These are phyloP conservation scores for Hypomecis punctinalis DNA, from an alignment of 2,888 invertebrate genomes.

Conservation along the genomic window DNA sequence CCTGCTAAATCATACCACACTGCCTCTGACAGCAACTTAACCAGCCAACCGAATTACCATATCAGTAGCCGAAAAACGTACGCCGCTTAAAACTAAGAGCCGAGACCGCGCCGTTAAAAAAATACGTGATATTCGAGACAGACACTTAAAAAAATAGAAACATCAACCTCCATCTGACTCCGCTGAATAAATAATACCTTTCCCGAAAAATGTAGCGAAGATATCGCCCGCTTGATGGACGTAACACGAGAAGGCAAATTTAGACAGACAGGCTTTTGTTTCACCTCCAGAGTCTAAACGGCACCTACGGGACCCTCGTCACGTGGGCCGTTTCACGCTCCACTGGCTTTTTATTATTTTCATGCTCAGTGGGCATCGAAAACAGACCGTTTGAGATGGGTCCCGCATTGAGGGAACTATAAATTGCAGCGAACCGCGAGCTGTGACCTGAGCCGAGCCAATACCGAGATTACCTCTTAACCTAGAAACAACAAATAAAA, in stretches of 20 bases:
- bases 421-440: conserved; percentile 31
- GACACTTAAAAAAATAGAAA: conserved; percentile 18
- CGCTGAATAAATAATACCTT: conserved; percentile 33
- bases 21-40: conserved; percentile 3
- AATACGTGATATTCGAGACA: conserved; percentile 17
- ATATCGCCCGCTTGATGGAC: conserved; percentile 29
- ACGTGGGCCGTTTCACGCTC: conserved; percentile 40
- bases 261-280: conserved; percentile 32
- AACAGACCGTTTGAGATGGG: conserved; percentile 37
- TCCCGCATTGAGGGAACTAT: conserved; percentile 33
- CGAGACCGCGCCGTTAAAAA: conserved; percentile 14
- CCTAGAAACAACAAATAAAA: neutral
- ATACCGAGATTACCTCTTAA: conserved; percentile 6
- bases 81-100: conserved; percentile 9
- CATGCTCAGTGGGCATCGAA: conserved; percentile 40
- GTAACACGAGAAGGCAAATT: conserved; percentile 32
- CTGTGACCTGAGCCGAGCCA: conserved; percentile 3
- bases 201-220: conserved; percentile 18
- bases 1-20: neutral
- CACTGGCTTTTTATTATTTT: conserved; percentile 45
- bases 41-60: conserved; percentile 7
- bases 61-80: conserved; percentile 4
- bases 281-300: conserved; percentile 30
- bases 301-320: conserved; percentile 42
- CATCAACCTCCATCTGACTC: conserved; percentile 15